These are phyloP conservation scores for Telenomus remus DNA, from an alignment of 1,140 invertebrate species.

Conservation along the genomic window DNA sequence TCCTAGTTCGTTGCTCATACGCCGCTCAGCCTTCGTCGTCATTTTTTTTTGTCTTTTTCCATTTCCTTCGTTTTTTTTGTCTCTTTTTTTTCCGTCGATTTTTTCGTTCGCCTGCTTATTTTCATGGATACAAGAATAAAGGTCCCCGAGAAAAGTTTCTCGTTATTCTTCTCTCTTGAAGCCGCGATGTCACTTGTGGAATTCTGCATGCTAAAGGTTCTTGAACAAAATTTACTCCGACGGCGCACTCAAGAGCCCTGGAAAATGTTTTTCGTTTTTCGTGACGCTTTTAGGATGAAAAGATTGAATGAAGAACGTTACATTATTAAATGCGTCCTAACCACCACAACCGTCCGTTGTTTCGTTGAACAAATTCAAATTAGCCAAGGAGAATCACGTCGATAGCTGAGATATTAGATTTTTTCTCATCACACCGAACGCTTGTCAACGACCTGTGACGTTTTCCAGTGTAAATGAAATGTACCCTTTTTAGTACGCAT, in stretches of 20 bases:
- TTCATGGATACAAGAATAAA: constrained; percentile 56
- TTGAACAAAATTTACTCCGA: constrained; percentile 52
- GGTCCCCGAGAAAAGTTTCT: constrained; percentile 55
- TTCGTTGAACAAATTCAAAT: neutral
- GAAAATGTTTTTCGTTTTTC: constrained; percentile 43
- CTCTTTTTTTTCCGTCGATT: constrained; percentile 26
- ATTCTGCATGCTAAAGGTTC: constrained; percentile 51
- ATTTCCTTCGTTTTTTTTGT: constrained; percentile 1
- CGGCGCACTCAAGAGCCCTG: constrained; percentile 38
- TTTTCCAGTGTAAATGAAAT: too few species aligned
- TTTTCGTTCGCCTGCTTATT: constrained; percentile 47
- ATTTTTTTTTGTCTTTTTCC: constrained; percentile 3
- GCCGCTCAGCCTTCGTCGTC: constrained; percentile 16
- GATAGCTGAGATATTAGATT: too few species aligned
- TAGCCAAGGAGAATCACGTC: neutral
- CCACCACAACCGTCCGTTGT: neutral
- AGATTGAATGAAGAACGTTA: constrained; percentile 30
- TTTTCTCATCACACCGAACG: too few species aligned
- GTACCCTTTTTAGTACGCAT: too few species aligned
- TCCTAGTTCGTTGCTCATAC: constrained; percentile 53
- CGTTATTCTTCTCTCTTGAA: constrained; percentile 55
- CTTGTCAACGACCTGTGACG: too few species aligned
- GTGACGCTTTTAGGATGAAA: constrained; percentile 16
- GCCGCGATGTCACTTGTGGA: constrained; percentile 53
- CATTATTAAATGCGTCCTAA: constrained; percentile 25